Percentiles rank a stretch among this genome's conserved stretches.
These are phyloP conservation scores for Polypterus senegalus DNA, from an alignment of 2,113 vertebrate species.

Conservation along the genomic window DNA sequence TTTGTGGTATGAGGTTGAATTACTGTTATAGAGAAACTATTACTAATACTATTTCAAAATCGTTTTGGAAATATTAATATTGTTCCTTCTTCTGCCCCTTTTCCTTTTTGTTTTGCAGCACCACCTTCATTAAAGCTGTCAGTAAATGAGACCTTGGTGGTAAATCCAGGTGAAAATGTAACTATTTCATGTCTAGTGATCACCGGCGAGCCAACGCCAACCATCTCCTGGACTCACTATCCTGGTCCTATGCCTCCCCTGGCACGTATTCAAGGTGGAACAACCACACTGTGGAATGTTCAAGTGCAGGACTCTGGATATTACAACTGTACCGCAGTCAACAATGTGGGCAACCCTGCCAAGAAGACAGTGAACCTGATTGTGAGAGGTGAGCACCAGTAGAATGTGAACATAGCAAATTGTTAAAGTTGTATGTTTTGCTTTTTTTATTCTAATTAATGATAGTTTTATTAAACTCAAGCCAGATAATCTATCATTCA, in stretches of 20 bases:
- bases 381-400: conserved; percentile 56
- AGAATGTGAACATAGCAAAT: conserved; percentile 2
- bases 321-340: conserved; percentile 89
- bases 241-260: conserved; percentile 64
- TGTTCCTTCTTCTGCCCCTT: not conserved
- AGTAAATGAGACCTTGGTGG: conserved; percentile 80
- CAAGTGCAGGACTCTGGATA: conserved; percentile 67
- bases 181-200: conserved; percentile 74
- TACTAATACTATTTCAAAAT: no score
- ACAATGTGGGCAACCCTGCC: conserved; percentile 91
- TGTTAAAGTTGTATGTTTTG: not conserved
- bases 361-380: conserved; percentile 83
- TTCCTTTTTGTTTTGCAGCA: conserved; percentile 28
- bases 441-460: no score
- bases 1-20: no score
- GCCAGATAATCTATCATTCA: no score
- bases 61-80: no score
- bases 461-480: no score
- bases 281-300: conserved; percentile 66
- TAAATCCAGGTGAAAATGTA: conserved; percentile 82
- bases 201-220: conserved; percentile 69
- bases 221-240: conserved; percentile 75
- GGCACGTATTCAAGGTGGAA: conserved; percentile 58
- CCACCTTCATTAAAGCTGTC: conserved; percentile 58
- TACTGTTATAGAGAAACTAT: no score